Percentiles rank a stretch among this genome's conserved stretches.
Conservation (phyloP, 2,797 vertebrate species). For the Tauraco hartlaubi region DNA sequence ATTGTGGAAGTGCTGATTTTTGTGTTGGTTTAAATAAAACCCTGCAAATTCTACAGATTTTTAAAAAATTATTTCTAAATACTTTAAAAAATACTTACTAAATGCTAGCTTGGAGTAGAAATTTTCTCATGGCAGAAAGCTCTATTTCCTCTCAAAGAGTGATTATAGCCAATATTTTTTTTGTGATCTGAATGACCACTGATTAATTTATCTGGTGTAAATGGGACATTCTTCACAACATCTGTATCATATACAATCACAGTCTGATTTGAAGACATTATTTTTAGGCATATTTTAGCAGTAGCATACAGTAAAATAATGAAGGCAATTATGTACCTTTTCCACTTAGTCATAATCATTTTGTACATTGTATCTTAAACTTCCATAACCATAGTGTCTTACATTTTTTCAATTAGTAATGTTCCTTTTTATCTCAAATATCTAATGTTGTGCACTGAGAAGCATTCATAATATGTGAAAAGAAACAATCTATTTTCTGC, state of each 20-base stretch:
- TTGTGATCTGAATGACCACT: neutral
- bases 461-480: neutral
- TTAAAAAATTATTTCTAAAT: neutral
- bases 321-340: neutral
- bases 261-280: neutral
- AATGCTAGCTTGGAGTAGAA: neutral
- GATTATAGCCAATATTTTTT: neutral
- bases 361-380: neutral
- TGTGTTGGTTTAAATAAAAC: neutral
- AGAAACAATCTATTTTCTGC: neutral
- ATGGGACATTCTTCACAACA: neutral
- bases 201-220: neutral
- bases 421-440: neutral
- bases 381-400: neutral
- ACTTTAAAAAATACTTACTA: neutral
- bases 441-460: neutral
- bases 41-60: neutral
- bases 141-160: neutral
- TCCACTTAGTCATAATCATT: neutral
- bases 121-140: neutral
- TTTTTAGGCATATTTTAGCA: neutral
- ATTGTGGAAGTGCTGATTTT: neutral
- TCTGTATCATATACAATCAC: neutral
- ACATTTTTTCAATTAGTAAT: neutral
- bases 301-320: neutral